Evolutionary conservation across 2,797 vertebrate genomes (phyloP), one percentile per base, ranked within the genome.

Genomic region (Galaxias olidus): DNA sequence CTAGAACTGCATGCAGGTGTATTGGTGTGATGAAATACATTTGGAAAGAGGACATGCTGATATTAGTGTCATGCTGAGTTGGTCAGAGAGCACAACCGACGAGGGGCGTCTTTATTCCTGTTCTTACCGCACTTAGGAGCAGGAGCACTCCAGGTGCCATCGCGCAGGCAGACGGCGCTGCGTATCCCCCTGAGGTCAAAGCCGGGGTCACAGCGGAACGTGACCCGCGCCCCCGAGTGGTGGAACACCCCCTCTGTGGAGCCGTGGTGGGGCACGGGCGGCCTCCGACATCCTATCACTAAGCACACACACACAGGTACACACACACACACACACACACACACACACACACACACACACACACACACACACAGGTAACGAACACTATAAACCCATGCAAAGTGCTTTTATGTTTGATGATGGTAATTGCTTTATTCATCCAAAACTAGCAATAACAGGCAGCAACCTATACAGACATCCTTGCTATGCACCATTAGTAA

Each of bases 241-340:
- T 91, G 91, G 83, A 94, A 94, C 71, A 94, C 76, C 77, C 93
- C 92, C 81, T 93, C 86, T 67, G 91, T 89, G 72, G 85, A 88
- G 72, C 95, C 95, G 72, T 95, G 91, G 77, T 82, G 81, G 0
- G 94, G 95, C 82, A 92, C 86, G 58, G 89, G 89, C 72, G 94
- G 94, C 84, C 91, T 92, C 83, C 72, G 92, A 87, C 95, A 96
- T 83, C 93, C 94, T 86, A 96, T 86, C 89, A 96, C 95, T 96
- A 89, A 84, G 72, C 65, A 79, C 75, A 91, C 86, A 92, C 62
- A 91, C 82, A 93, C 84, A 86, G 82, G 84, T 73, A 86, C 78
- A 88, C 81, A 82, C 87, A 82, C 73, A 57, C 59, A 51, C 47
- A 59, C 55, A 49, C 47, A 48, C 53, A 50, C 19, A 18, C 20